A percentile compares a stretch with the other conserved stretches of the same genome.
phyloP scores from a whole-genome alignment of 35 echinoderm and acorn worm genomes.

The Lytechinus pictus region DNA sequence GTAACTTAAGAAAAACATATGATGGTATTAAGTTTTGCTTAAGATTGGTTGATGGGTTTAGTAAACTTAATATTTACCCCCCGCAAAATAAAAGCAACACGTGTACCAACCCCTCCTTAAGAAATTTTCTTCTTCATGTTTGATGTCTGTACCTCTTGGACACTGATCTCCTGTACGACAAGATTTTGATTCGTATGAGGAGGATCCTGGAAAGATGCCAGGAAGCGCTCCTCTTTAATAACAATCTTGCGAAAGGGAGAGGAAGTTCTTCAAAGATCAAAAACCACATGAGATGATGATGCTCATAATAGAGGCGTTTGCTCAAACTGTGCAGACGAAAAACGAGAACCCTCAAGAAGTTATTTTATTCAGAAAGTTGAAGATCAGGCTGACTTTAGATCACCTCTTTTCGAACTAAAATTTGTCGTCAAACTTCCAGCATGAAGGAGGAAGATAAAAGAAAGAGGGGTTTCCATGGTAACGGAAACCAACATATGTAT shows the following conservation, averaged over 20 bases:
- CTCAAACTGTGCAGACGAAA: background rate
- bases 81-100: too few species aligned
- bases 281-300: background rate
- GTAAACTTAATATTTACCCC: background rate
- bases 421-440: background rate
- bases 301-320: background rate
- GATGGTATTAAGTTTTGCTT: too few species aligned
- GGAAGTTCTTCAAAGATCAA: slow-evolving; percentile 11
- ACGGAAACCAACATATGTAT: background rate
- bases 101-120: background rate
- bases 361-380: background rate
- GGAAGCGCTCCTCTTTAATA: background rate
- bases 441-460: background rate
- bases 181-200: background rate
- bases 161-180: background rate
- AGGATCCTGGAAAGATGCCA: background rate
- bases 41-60: too few species aligned
- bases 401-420: background rate
- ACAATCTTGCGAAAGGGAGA: background rate
- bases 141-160: background rate
- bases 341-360: background rate
- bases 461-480: background rate
- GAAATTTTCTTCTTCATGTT: background rate
- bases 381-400: background rate
- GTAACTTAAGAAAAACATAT: too few species aligned